Conservation (phyloP, 2,888 invertebrate genomes). For the Melinaea menophilus region DNA sequence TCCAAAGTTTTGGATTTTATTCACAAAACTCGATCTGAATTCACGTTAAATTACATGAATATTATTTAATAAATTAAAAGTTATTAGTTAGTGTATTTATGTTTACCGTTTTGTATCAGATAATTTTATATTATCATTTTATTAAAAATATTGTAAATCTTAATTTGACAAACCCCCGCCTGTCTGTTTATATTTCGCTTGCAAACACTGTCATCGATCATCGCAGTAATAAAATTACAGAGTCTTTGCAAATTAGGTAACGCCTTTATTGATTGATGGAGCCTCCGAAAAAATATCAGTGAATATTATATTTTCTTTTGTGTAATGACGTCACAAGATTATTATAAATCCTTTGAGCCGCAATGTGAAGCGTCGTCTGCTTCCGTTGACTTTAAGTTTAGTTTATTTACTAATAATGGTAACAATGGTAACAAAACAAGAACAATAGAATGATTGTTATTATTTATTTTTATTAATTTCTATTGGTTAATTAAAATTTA, state of each 20-base stretch:
- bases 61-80: slow-evolving; percentile 21
- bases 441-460: too few species aligned
- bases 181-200: slow-evolving; percentile 14
- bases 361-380: too few species aligned
- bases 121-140: slow-evolving; percentile 5
- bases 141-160: slow-evolving; percentile 25
- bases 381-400: too few species aligned
- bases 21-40: slow-evolving; percentile 35
- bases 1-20: slow-evolving; percentile 36
- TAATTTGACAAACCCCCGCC: slow-evolving; percentile 20
- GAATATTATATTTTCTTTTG: background rate
- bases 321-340: background rate
- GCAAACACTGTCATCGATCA: slow-evolving; percentile 36
- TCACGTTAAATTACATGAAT: slow-evolving; percentile 32
- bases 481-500: too few species aligned
- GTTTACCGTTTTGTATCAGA: background rate
- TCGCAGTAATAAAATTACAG: slow-evolving; percentile 38
- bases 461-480: too few species aligned
- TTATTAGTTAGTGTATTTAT: slow-evolving; percentile 14
- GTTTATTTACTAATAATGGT: too few species aligned
- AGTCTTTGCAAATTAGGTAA: slow-evolving; percentile 40
- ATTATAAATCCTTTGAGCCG: too few species aligned
- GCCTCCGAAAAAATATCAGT: background rate
- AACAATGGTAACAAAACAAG: too few species aligned
- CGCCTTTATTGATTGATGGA: slow-evolving; percentile 36